Percentiles rank a stretch among this genome's conserved stretches.
These are phyloP conservation scores for Riparia riparia DNA, from an alignment of 2,113 vertebrate genomes.

Conservation along the genomic window DNA sequence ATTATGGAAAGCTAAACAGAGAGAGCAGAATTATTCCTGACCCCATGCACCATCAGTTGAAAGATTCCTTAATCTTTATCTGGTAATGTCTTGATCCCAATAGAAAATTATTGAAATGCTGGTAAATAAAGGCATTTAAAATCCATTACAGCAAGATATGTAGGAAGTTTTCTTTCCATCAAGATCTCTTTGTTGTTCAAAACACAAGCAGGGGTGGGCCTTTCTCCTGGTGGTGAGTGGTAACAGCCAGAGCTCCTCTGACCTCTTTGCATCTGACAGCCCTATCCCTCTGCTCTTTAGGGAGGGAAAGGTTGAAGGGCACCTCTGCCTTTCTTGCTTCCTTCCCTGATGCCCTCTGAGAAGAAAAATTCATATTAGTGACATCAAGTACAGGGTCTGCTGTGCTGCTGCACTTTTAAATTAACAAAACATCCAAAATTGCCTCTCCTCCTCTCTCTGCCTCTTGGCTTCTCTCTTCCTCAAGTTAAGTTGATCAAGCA, in stretches of 20 bases:
- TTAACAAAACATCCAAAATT: not conserved
- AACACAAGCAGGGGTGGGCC: not conserved
- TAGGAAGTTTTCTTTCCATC: not conserved
- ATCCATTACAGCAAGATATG: not conserved
- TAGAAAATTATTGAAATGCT: not conserved
- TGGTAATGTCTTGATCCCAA: not conserved
- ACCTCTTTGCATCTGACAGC: slow-evolving; percentile 16
- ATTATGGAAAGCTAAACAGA: not conserved
- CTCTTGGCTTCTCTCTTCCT: not conserved
- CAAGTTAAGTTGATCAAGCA: not conserved
- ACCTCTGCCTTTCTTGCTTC: slow-evolving; percentile 32
- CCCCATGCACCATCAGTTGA: not conserved
- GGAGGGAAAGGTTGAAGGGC: slow-evolving; percentile 46
- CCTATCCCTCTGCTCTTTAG: slow-evolving; percentile 12
- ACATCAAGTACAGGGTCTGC: not conserved
- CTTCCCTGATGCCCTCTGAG: not conserved
- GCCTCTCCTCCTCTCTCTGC: not conserved
- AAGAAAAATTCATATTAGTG: not conserved
- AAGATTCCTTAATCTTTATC: not conserved
- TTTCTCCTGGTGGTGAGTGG: not conserved
- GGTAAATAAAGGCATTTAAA: slow-evolving; percentile 14
- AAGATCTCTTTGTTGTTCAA: not conserved
- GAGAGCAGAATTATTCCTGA: not conserved
- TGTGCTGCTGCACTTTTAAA: not conserved
- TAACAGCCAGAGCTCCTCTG: not conserved